Base-by-base conservation (phyloP, 1,140 invertebrate species). In the Papilio aristodemus region DNA sequence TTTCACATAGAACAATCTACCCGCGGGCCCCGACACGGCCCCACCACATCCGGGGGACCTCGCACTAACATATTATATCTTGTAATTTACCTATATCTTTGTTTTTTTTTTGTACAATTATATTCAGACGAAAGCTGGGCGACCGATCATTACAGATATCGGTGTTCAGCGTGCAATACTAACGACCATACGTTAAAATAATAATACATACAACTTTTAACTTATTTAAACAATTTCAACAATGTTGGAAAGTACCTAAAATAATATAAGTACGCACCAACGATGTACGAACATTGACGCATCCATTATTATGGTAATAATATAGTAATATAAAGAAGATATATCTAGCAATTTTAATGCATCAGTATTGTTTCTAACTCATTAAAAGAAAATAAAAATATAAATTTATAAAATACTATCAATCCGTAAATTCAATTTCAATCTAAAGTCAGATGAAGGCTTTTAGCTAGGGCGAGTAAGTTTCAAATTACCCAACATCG, bases 161-260 rank as follows among this genome's bases (percentile, higher is more conserved):
- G 85, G 87, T 85, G 88, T 83, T 78, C 79, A 75, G 85, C 85
- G 85, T 84, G 82, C 84, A 80, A 80, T 85, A 88, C 86, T 81
- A 79, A 81, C 85, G 81, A 83, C 81, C 86, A 83, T 81, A 83
- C 83, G 79, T 88, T 83, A 86, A 54, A 22, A 54, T 32, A 32
- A 32, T 32, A 46, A 86, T 87, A 90, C 84, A 87, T 87, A 89
- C 83, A 88, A 89, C 81, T 87, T 86, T 84, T 64, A 91, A 91
- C 86, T 89, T 89, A 91, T 86, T 87, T 83, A 89, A 91, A 91
- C 86, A 85, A 89, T 91, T 89, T 89, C 17, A 91, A 89, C 87
- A 87, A 86, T 88, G 89, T 91, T 89, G 84, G 63, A 91, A 86
- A 89, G 86, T 84, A 83, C 80, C 83, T 89, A 91, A 91, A 87